Evolutionary conservation across 2,113 vertebrate genomes (phyloP).

Genomic region (Hippocampus comes): DNA sequence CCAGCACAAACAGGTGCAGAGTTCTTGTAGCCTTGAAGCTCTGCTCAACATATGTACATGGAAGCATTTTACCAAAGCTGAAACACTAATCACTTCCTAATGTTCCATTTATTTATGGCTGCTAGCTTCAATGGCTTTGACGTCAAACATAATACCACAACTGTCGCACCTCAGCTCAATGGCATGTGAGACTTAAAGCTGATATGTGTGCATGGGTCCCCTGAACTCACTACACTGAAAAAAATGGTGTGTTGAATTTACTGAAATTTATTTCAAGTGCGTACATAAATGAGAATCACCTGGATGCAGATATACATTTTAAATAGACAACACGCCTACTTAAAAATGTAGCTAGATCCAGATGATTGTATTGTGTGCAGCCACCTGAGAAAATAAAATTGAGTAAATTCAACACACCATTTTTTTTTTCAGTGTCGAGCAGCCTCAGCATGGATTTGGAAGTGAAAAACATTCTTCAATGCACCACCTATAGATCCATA

Average conservation of each 20-base stretch:
- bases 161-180: not conserved
- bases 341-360: too few species aligned
- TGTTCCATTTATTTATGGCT: not conserved
- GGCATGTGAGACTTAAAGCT: not conserved
- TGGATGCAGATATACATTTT: too few species aligned
- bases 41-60: not conserved
- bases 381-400: too few species aligned
- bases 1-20: slow-evolving; percentile 20
- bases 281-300: too few species aligned
- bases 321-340: too few species aligned
- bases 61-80: slow-evolving; percentile 6
- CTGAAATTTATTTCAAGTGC: too few species aligned
- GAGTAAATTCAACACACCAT: too few species aligned
- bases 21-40: slow-evolving; percentile 7
- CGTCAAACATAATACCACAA: not conserved
- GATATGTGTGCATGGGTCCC: too few species aligned
- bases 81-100: not conserved
- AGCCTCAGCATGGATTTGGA: not conserved
- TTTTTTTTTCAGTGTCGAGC: not conserved
- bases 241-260: too few species aligned
- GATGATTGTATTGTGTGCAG: too few species aligned
- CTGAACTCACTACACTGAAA: not conserved
- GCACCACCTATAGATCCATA: not conserved
- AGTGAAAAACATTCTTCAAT: not conserved
- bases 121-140: not conserved